phyloP scores from a whole-genome alignment of 2,113 vertebrate genomes.

The Todiramphus chloris region DNA sequence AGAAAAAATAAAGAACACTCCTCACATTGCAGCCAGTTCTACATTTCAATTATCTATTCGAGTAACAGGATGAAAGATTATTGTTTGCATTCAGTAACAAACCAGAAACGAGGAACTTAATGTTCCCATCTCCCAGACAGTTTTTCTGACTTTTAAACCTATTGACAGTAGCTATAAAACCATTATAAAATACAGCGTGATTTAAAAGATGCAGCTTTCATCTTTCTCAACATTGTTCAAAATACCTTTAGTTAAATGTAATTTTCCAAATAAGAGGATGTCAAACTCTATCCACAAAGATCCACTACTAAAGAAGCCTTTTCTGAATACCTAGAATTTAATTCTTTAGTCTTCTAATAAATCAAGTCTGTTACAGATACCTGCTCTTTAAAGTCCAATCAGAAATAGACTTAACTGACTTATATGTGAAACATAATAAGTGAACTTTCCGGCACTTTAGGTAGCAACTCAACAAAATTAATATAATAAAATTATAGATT shows the following conservation, averaged over 20 bases:
- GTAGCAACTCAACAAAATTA: background rate
- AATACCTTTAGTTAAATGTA: background rate
- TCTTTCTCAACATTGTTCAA: background rate
- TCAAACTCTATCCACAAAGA: background rate
- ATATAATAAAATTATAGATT: background rate
- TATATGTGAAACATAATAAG: background rate
- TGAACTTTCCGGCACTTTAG: background rate
- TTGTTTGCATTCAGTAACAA: background rate
- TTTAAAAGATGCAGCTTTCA: background rate
- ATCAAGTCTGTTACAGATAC: background rate
- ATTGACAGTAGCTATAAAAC: background rate
- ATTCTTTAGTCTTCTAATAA: background rate
- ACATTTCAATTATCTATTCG: conserved; percentile 4
- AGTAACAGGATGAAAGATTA: background rate
- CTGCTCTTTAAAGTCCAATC: background rate
- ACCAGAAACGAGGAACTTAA: conserved; percentile 9
- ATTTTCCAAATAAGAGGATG: background rate
- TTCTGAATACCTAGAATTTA: background rate
- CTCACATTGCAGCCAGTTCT: background rate
- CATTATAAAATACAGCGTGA: background rate
- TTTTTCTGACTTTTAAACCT: conserved; percentile 10
- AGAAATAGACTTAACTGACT: background rate
- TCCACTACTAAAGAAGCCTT: background rate
- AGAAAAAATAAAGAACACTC: background rate
- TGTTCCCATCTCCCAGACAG: background rate